phyloP scores from a whole-genome alignment of 1,140 invertebrate genomes.

The Ips typographus region DNA sequence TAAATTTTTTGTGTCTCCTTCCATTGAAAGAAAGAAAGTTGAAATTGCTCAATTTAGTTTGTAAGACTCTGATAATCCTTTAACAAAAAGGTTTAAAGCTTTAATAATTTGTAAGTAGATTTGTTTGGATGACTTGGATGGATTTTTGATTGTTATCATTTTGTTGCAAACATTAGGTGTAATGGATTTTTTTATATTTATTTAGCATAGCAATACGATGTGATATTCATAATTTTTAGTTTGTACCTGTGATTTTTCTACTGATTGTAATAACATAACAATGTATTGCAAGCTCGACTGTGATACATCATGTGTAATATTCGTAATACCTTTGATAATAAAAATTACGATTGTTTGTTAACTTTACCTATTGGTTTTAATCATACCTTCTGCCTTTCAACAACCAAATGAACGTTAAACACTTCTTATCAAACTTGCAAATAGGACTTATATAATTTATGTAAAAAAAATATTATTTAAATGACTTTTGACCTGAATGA shows the following conservation, averaged over 20 bases:
- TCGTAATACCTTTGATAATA: constrained; percentile 26
- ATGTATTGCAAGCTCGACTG: constrained; percentile 38
- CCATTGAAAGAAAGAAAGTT: constrained; percentile 25
- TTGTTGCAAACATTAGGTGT: too few species aligned
- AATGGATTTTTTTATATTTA: too few species aligned
- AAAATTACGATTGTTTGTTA: constrained; percentile 14
- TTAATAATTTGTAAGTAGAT: constrained; percentile 32
- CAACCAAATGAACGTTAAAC: too few species aligned
- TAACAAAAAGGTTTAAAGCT: constrained; percentile 28
- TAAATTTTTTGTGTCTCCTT: constrained; percentile 49
- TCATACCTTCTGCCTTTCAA: background rate
- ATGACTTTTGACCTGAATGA: too few species aligned
- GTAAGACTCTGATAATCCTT: background rate
- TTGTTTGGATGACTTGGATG: too few species aligned
- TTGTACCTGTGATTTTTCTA: constrained; percentile 40
- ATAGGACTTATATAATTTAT: too few species aligned
- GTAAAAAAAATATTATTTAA: too few species aligned
- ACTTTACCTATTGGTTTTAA: background rate
- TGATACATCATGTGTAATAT: constrained; percentile 36
- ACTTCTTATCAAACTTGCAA: too few species aligned
- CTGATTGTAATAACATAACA: constrained; percentile 16
- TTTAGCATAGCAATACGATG: too few species aligned
- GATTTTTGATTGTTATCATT: too few species aligned
- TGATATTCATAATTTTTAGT: background rate
- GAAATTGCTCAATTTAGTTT: constrained; percentile 24